Evolutionary conservation across 2,113 vertebrate genomes (phyloP).

Genomic region (Peromyscus leucopus): DNA sequence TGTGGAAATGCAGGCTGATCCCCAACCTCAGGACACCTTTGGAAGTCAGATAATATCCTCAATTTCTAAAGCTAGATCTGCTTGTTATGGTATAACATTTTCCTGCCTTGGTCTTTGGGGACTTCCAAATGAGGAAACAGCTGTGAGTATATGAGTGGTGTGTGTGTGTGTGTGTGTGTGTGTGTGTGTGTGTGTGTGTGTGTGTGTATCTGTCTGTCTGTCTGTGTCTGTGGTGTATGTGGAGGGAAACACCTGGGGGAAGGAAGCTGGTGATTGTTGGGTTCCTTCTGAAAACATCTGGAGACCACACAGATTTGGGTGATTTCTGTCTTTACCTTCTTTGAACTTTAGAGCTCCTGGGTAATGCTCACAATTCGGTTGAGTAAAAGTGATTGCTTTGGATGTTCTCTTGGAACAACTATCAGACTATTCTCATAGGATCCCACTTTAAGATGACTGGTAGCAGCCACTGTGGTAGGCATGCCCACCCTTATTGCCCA

Average conservation of each 20-base stretch:
- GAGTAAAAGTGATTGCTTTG: background rate
- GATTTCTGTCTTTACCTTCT: conserved; percentile 23
- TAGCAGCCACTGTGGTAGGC: background rate
- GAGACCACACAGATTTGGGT: conserved; percentile 59
- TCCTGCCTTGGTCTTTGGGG: background rate
- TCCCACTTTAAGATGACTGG: background rate
- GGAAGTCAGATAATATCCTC: background rate
- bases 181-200: background rate
- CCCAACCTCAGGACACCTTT: conserved; percentile 3
- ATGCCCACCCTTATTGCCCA: background rate
- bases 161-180: background rate
- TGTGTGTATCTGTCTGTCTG: background rate
- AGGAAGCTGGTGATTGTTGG: background rate
- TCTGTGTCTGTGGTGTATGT: background rate
- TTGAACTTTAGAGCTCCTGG: conserved; percentile 16
- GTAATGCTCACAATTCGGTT: background rate
- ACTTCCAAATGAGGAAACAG: conserved; percentile 55
- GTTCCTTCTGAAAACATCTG: conserved; percentile 54
- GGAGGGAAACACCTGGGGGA: conserved; percentile 17
- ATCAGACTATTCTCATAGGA: background rate
- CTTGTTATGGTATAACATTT: background rate
- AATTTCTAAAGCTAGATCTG: conserved; percentile 10
- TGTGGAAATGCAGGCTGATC: background rate
- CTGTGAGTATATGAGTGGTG: background rate
- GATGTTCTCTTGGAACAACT: background rate